A percentile compares a stretch with the other conserved stretches of the same genome.
These are phyloP conservation scores for Aeoliscus strigatus DNA, from an alignment of 2,797 vertebrate species.

Conservation along the genomic window DNA sequence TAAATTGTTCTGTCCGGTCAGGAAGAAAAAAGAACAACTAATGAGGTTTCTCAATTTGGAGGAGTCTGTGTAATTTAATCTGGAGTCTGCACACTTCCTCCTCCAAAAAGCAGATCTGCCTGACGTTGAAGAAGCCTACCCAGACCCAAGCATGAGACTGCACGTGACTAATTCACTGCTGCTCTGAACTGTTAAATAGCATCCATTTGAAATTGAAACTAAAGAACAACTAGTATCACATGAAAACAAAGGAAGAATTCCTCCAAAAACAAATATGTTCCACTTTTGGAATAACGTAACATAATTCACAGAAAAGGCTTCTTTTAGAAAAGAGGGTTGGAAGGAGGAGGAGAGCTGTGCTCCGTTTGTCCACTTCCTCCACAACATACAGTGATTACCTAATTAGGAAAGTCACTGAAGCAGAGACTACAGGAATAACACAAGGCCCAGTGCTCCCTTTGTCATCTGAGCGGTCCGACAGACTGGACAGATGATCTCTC, in stretches of 20 bases:
- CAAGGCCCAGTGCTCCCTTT: conserved; percentile 17
- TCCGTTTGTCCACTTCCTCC: conserved; percentile 42
- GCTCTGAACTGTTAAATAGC: too few relatives aligned
- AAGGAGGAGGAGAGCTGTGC: conserved; percentile 26
- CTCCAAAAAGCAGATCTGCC: too few relatives aligned
- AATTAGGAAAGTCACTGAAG: conserved; percentile 44
- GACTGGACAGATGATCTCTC: not conserved
- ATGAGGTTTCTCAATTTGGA: too few relatives aligned
- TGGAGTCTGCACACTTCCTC: too few relatives aligned
- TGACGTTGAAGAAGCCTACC: too few relatives aligned
- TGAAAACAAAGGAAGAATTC: not conserved
- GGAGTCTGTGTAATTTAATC: too few relatives aligned
- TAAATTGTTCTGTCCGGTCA: too few relatives aligned
- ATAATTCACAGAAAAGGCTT: not conserved
- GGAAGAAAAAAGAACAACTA: too few relatives aligned
- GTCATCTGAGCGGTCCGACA: conserved; percentile 14
- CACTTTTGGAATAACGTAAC: not conserved
- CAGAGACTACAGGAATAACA: conserved; percentile 30
- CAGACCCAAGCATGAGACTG: too few relatives aligned
- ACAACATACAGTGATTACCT: conserved; percentile 42
- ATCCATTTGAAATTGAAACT: too few relatives aligned
- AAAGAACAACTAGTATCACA: too few relatives aligned
- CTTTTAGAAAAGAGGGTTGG: conserved; percentile 17
- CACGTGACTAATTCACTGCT: too few relatives aligned
- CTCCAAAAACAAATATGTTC: not conserved